These are phyloP conservation scores for Ophioninae sp. DNA, from an alignment of 2,888 invertebrate species.

Conservation along the genomic window DNA sequence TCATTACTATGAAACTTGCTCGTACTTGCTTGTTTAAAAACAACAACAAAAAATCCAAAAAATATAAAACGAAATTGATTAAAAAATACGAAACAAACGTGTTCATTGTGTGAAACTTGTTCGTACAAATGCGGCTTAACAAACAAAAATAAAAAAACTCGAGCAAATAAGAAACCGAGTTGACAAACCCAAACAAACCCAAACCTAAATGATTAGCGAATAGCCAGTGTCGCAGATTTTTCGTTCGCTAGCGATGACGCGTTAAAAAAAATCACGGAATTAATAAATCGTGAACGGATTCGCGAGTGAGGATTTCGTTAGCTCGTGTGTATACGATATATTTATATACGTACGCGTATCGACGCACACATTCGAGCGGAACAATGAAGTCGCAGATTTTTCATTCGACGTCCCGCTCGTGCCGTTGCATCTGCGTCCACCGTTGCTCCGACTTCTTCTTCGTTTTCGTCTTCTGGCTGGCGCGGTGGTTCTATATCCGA, in stretches of 20 bases:
- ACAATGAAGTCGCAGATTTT: constrained; percentile 65
- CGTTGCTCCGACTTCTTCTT: constrained; percentile 52
- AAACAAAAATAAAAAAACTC: no score
- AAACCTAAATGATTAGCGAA: not conserved
- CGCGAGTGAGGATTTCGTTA: not conserved
- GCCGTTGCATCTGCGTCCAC: constrained; percentile 69
- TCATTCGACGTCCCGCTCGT: constrained; percentile 58
- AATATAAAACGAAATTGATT: no score
- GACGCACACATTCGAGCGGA: not conserved
- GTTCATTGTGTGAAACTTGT: no score
- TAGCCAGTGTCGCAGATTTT: not conserved
- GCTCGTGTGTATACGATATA: not conserved
- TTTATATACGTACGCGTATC: not conserved
- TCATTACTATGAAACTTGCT: no score
- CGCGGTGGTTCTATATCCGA: constrained; percentile 71
- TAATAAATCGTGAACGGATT: not conserved
- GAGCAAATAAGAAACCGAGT: no score
- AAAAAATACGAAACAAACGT: no score
- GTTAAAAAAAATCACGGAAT: not conserved
- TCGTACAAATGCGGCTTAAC: no score
- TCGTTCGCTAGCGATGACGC: no score
- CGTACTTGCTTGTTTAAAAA: no score
- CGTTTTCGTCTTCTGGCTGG: constrained; percentile 64
- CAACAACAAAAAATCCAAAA: no score
- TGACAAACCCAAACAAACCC: no score